These are phyloP conservation scores for Chelmon rostratus DNA, from an alignment of 2,797 vertebrate genomes.

Conservation along the genomic window DNA sequence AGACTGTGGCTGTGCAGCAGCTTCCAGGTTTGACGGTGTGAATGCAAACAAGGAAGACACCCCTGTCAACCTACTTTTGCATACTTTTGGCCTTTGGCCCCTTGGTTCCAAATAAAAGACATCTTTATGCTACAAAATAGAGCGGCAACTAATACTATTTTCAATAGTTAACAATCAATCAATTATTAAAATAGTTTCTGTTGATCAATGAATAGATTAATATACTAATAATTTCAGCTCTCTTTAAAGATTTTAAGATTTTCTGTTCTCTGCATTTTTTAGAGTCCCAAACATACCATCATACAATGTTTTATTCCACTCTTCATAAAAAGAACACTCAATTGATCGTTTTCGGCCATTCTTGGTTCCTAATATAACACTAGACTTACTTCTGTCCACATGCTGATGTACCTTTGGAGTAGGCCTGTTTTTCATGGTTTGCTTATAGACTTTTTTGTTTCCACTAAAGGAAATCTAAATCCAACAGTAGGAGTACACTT, in stretches of 20 bases:
- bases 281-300: not conserved
- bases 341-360: not conserved
- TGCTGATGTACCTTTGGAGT: not conserved
- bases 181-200: no score
- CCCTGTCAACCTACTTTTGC: not conserved
- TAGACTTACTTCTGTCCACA: not conserved
- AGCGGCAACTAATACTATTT: not conserved
- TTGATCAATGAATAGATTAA: no score
- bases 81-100: not conserved
- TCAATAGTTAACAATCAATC: not conserved
- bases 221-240: no score
- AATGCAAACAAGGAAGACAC: not conserved
- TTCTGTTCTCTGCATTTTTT: not conserved
- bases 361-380: not conserved
- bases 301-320: not conserved
- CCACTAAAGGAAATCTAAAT: not conserved
- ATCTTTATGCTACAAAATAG: not conserved
- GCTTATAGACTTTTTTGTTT: not conserved
- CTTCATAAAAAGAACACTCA: not conserved
- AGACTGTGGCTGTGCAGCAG: not conserved
- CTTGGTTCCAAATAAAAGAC: not conserved
- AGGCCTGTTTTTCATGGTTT: not conserved
- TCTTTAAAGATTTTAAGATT: no score
- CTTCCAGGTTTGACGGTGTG: not conserved
- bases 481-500: not conserved